phyloP scores from a whole-genome alignment of 1,140 invertebrate genomes.

The Aphidius ervi region DNA sequence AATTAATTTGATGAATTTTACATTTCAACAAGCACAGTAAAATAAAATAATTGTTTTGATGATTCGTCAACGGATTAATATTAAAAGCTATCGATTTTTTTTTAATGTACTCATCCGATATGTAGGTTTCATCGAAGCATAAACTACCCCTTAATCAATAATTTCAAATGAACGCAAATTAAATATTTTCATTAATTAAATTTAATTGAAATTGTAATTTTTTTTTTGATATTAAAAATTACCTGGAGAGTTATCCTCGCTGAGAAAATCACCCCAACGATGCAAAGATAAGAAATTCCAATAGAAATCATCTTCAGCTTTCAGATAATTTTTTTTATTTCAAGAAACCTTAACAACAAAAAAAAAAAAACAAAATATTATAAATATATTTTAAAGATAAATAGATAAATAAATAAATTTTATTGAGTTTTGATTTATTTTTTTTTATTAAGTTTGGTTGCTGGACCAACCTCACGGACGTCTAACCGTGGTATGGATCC shows the following conservation, averaged over 20 bases:
- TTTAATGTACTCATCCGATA: slow-evolving; percentile 11
- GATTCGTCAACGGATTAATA: too few relatives aligned
- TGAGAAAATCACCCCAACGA: slow-evolving; percentile 20
- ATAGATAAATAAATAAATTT: neutral
- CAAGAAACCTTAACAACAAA: neutral
- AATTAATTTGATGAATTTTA: too few relatives aligned
- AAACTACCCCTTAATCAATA: slow-evolving; percentile 7
- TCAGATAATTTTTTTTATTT: too few relatives aligned
- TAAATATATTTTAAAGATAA: neutral
- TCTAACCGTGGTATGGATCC: slow-evolving; percentile 18
- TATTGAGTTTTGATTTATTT: too few relatives aligned
- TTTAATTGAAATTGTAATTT: neutral
- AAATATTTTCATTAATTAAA: too few relatives aligned
- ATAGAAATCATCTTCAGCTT: neutral
- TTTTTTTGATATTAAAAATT: neutral
- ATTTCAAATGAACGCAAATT: neutral
- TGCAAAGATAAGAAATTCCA: slow-evolving; percentile 12
- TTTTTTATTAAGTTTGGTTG: too few relatives aligned
- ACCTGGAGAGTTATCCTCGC: slow-evolving; percentile 26
- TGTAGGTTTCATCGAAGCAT: neutral
- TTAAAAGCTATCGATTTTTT: slow-evolving; percentile 14
- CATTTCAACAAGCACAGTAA: too few relatives aligned
- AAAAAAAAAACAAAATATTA: neutral
- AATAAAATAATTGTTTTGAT: too few relatives aligned
- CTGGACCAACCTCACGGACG: neutral